Base-by-base conservation (phyloP, 1,140 invertebrate genomes). In the Helicoverpa zea region DNA sequence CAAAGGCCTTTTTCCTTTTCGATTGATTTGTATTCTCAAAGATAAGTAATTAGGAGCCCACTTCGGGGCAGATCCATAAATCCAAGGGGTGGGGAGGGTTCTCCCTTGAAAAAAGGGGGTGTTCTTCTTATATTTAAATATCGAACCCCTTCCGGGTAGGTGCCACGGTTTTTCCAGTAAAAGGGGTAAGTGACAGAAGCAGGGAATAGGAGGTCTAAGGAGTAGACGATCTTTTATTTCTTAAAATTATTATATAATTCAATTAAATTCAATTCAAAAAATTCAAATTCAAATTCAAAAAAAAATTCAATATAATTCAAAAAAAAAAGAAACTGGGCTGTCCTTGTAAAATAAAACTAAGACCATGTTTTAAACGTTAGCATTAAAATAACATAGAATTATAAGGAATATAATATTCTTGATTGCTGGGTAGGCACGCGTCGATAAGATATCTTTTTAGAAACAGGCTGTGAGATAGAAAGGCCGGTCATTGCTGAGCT, bases 51-150 rank as follows among this genome's bases (percentile, higher is more conserved):
- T 94, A 93, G 91, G 88, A 87, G 83, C 85, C 84, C 86, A 91
- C 90, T 93, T 87, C 86, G 84, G 90, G 89, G 85, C 88, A 93
- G 92, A 94, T 94, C 93, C 92, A 94, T 94, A 94, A 94, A 94
- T 94, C 93, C 92, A 86, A 85, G 89, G 88, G 87, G 81, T 76
- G 88, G 87, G 85, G 81, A 74, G 84, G 80, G 52, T 76, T 72
- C 89, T 84, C 89, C 93, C 89, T 90, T 89, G 85, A 93, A 94
- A 94, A 94, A 94, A 90, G 91, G 93, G 92, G 92, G 91, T 88
- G 88, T 90, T 93, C 91, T 94, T 94, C 93, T 94, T 94, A 94
- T 94, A 94, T 94, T 94, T 94, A 94, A 94, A 94, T 94, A 94
- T 94, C 91, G 92, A 89, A 92, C 92, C 91, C 93, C 92, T 94